Percentiles rank a stretch among this genome's conserved stretches.
These are phyloP conservation scores for Esperia sulphurella DNA, from an alignment of 2,888 invertebrate species.

Conservation along the genomic window DNA sequence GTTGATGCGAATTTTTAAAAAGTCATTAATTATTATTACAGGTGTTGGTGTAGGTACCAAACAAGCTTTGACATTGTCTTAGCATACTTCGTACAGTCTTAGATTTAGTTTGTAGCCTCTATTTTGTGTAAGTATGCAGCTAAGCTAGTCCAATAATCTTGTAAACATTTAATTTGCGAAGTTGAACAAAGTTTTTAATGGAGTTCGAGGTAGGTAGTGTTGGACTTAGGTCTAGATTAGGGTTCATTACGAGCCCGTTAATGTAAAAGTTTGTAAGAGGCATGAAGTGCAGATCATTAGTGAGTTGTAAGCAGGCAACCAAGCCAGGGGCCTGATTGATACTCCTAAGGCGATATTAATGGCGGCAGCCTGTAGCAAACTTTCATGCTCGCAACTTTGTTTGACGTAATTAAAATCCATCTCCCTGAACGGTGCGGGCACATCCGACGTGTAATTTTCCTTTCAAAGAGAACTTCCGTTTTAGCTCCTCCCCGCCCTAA, in stretches of 20 bases:
- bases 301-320: constrained; percentile 32
- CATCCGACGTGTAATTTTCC: constrained; percentile 77
- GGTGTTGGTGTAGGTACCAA: no score
- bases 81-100: no score
- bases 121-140: background rate
- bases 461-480: constrained; percentile 79
- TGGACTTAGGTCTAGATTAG: constrained; percentile 27
- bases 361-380: constrained; percentile 35
- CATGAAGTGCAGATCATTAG: constrained; percentile 28
- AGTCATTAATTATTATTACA: no score
- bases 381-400: constrained; percentile 60
- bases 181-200: constrained; percentile 29
- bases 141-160: background rate
- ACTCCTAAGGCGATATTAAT: constrained; percentile 32
- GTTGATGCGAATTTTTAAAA: no score
- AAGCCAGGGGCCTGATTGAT: constrained; percentile 21
- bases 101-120: no score
- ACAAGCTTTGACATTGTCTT: no score
- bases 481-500: constrained; percentile 74
- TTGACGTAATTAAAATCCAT: constrained; percentile 78
- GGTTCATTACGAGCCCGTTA: constrained; percentile 23
- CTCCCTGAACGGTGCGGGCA: constrained; percentile 61
- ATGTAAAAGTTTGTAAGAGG: constrained; percentile 27
- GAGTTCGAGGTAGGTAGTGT: constrained; percentile 26
- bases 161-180: constrained; percentile 17